Evolutionary conservation across 1,140 invertebrate genomes (phyloP), one percentile per base, ranked within the genome.

Genomic region (Pachyrhynchus sulphureomaculatus): DNA sequence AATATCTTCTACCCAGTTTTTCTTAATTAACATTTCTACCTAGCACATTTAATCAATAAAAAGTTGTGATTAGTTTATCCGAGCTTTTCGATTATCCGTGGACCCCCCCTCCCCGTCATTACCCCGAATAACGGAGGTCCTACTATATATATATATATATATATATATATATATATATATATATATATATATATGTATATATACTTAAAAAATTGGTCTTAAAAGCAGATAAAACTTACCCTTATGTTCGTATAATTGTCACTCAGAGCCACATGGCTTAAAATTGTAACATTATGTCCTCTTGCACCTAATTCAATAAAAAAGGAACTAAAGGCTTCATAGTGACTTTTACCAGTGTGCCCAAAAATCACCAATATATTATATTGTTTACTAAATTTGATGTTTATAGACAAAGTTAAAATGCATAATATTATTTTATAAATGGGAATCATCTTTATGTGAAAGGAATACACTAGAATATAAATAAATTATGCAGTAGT

Each of bases 261-360:
- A n/a, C 13, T 18, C 85, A 87, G 13, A 89, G 69, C 6, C 89
- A 83, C 0, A 85, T 89, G 0, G 90, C 62, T 33, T 87, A 59
- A 42, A 9, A 59, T 59, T 3, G 57, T 59, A 13, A 59, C 26
- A 23, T 52, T 78, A 67, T 91, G 87, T 10, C 87, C 87, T 54
- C 81, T 77, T 21, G 75, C 77, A 0, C 80, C 82, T 37, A 91
- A 66, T 53, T 84, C 84, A 4, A 80, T 75, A 56, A 89, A 72
- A 2, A 88, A 76, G 2, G 86, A 83, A 62, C 83, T 79, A 55
- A 87, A 85, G 23, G 88, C 84, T 32, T 83, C 78, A 67, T 88
- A 88, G 68, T 91, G 89, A 67, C 88, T 90, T 49, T 84, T 59
- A 13, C 60, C 57, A 3, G 58, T 45, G 54, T 68, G 56, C 1